Evolutionary conservation across 2,888 invertebrate species (phyloP).

Genomic region (Drosophila anomalipes): DNA sequence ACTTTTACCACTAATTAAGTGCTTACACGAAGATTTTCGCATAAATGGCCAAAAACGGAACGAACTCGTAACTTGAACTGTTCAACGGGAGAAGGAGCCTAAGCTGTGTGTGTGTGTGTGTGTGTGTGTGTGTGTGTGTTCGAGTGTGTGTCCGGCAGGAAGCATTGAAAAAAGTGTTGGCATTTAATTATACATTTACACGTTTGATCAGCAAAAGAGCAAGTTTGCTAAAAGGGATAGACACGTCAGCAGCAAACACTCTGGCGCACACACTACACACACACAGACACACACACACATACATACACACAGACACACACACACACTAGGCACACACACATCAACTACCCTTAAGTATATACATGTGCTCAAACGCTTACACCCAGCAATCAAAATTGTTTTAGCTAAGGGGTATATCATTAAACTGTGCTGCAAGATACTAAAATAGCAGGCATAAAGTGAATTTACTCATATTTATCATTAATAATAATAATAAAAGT

Average conservation of each 20-base stretch:
- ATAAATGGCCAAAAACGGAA: constrained; percentile 52
- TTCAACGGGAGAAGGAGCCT: not conserved
- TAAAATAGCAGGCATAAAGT: not conserved
- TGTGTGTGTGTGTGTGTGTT: not conserved
- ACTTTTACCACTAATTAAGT: constrained; percentile 81
- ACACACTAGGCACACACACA: constrained; percentile 8
- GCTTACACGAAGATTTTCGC: constrained; percentile 77
- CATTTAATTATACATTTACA: constrained; percentile 80
- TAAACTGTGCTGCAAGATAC: constrained; percentile 2
- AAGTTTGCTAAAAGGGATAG: constrained; percentile 73
- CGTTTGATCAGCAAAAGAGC: constrained; percentile 72
- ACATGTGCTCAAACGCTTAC: constrained; percentile 27
- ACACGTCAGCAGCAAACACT: constrained; percentile 60
- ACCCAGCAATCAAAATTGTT: constrained; percentile 6
- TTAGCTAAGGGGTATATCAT: not conserved
- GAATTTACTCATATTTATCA: not conserved
- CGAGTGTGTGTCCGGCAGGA: constrained; percentile 25
- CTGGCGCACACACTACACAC: constrained; percentile 12
- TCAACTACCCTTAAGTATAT: constrained; percentile 24
- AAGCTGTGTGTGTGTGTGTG: not conserved
- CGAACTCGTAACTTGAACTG: constrained; percentile 28
- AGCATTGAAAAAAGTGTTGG: constrained; percentile 67
- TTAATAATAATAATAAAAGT: not conserved
- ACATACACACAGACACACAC: constrained; percentile 8
- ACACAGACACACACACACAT: constrained; percentile 9